Percentiles rank a stretch among this genome's conserved stretches.
phyloP scores from a whole-genome alignment of 1,140 invertebrate species.

The Pentalonia nigronervosa region DNA sequence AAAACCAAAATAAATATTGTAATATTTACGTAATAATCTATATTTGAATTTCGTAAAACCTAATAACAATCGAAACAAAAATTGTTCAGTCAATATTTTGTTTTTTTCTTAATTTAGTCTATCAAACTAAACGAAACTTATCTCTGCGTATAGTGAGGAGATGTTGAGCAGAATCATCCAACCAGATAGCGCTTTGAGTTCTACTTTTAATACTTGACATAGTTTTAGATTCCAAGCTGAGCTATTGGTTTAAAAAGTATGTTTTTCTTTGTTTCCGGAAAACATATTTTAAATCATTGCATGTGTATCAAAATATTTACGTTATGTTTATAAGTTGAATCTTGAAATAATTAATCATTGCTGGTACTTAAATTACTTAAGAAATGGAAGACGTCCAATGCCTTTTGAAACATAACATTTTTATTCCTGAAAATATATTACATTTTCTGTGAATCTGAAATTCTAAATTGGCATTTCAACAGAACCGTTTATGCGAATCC shows the following conservation, averaged over 20 bases:
- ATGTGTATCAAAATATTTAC: background rate
- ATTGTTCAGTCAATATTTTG: background rate
- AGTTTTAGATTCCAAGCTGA: background rate
- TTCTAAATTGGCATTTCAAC: background rate
- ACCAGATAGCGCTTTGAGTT: slow-evolving; percentile 30
- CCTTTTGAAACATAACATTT: background rate
- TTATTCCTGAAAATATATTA: background rate
- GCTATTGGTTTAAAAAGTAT: background rate
- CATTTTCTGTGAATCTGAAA: background rate
- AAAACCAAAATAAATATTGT: background rate
- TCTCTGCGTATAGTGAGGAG: background rate
- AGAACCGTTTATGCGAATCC: background rate
- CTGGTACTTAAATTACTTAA: background rate
- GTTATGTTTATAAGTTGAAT: background rate
- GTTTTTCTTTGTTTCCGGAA: background rate
- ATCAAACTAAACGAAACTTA: background rate
- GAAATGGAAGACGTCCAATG: background rate
- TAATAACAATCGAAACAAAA: background rate
- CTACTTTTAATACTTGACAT: background rate
- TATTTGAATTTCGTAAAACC: background rate
- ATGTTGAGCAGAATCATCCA: background rate
- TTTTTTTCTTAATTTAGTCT: background rate
- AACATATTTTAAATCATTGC: background rate
- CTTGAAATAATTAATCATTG: background rate
- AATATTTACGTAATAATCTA: background rate